A percentile compares a stretch with the other conserved stretches of the same genome.
Conservation (phyloP, 1,140 invertebrate species). For the Bombus balteatus region DNA sequence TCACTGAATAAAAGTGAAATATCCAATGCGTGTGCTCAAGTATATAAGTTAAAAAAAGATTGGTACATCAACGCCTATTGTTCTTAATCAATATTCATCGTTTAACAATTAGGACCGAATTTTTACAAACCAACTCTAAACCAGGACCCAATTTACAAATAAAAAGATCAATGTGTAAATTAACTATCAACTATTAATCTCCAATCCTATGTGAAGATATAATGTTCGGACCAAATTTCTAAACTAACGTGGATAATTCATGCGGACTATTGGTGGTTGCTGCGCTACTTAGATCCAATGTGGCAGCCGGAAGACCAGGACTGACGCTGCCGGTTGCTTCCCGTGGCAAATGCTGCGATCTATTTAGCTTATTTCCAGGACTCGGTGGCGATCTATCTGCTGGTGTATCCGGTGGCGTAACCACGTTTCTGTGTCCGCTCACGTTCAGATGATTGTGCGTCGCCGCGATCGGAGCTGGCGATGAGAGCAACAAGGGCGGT, state of each 20-base stretch:
- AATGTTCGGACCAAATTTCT: neutral
- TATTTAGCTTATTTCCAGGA: slow-evolving; percentile 75
- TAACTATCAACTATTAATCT: neutral
- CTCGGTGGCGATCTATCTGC: slow-evolving; percentile 79
- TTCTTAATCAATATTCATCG: neutral
- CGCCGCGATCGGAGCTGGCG: slow-evolving; percentile 80
- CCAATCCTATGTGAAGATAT: neutral
- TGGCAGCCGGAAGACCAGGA: slow-evolving; percentile 84
- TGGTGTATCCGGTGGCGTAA: slow-evolving; percentile 76
- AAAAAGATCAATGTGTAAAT: too few relatives aligned
- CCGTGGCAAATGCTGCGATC: slow-evolving; percentile 75
- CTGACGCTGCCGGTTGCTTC: slow-evolving; percentile 86
- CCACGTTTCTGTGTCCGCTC: slow-evolving; percentile 66
- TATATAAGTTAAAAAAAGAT: neutral
- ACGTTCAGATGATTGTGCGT: slow-evolving; percentile 77
- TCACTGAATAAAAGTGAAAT: neutral
- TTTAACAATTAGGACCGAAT: neutral
- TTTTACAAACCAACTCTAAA: neutral
- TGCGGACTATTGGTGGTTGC: slow-evolving; percentile 86
- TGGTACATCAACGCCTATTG: neutral
- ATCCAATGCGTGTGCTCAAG: neutral
- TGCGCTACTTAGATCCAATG: slow-evolving; percentile 87
- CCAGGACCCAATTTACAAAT: neutral
- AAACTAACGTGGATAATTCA: slow-evolving; percentile 87
- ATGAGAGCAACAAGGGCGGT: slow-evolving; percentile 78